Evolutionary conservation across 2,113 vertebrate genomes (phyloP).

Genomic region (Oryzias celebensis): DNA sequence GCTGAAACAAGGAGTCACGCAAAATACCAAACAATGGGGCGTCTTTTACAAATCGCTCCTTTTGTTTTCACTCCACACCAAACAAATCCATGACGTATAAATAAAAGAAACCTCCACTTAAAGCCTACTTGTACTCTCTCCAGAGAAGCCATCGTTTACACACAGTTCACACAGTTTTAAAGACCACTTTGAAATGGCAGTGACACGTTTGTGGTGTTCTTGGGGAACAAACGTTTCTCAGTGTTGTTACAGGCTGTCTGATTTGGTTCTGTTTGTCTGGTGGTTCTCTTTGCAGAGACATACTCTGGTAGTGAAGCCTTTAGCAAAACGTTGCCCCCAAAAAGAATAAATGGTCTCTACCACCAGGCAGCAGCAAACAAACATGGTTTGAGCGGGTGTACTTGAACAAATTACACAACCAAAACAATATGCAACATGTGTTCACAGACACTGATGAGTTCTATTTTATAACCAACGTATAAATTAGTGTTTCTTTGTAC

Average conservation of each 20-base stretch:
- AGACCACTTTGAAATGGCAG: constrained; percentile 53
- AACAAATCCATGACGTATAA: not conserved
- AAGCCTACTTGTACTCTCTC: constrained; percentile 14
- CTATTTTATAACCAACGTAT: constrained; percentile 58
- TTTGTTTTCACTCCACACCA: too few relatives aligned
- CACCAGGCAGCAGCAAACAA: constrained; percentile 43
- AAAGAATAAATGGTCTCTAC: constrained; percentile 8
- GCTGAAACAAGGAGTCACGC: constrained; percentile 44
- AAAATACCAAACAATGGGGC: constrained; percentile 23
- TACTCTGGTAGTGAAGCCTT: constrained; percentile 25
- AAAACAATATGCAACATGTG: constrained; percentile 29
- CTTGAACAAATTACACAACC: constrained; percentile 2
- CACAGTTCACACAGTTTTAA: constrained; percentile 48
- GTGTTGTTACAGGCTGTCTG: constrained; percentile 40
- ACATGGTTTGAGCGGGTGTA: constrained; percentile 31
- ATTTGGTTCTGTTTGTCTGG: constrained; percentile 36
- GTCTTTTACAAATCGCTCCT: too few relatives aligned
- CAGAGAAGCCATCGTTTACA: not conserved
- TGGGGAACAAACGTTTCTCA: constrained; percentile 24
- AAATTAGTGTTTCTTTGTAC: constrained; percentile 63
- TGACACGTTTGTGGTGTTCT: constrained; percentile 37
- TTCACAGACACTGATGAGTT: constrained; percentile 45
- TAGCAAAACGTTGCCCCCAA: too few relatives aligned
- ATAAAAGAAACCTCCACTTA: constrained; percentile 17
- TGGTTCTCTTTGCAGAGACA: constrained; percentile 21